Evolutionary conservation across 2,888 invertebrate species (phyloP).

Genomic region (Drosophila eohydei): DNA sequence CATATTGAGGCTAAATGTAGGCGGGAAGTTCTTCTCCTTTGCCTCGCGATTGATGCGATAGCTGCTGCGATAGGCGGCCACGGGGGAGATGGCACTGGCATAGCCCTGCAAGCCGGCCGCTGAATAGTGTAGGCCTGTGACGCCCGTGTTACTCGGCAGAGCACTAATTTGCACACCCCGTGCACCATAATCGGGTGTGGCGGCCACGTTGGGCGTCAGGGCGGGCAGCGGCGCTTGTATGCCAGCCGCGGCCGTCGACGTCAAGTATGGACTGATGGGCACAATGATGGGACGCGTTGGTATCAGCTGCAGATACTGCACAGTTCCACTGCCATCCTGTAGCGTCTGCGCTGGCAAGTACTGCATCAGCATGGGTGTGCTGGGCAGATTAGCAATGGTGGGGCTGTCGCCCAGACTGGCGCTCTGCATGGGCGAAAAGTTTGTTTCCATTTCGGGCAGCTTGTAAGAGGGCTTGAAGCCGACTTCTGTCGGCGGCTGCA

Average conservation of each 20-base stretch:
- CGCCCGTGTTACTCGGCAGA: slow-evolving; percentile 47
- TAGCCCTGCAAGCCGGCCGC: slow-evolving; percentile 71
- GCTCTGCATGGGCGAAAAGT: slow-evolving; percentile 82
- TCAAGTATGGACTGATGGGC: slow-evolving; percentile 82
- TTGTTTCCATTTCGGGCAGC: slow-evolving; percentile 82
- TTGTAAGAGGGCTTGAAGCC: slow-evolving; percentile 80
- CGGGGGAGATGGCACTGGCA: slow-evolving; percentile 51
- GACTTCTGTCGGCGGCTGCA: slow-evolving; percentile 27
- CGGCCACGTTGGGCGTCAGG: slow-evolving; percentile 26
- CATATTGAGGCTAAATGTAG: slow-evolving; percentile 78
- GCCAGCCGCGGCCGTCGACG: slow-evolving; percentile 15
- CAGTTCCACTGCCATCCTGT: slow-evolving; percentile 75
- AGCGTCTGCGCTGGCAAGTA: slow-evolving; percentile 81
- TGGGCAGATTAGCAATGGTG: slow-evolving; percentile 50
- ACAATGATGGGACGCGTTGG: slow-evolving; percentile 84
- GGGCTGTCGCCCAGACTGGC: slow-evolving; percentile 34
- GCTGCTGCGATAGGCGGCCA: slow-evolving; percentile 67
- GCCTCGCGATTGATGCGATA: slow-evolving; percentile 83
- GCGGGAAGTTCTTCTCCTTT: slow-evolving; percentile 71
- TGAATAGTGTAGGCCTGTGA: slow-evolving; percentile 59
- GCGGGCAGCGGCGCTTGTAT: slow-evolving; percentile 18
- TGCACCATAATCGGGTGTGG: slow-evolving; percentile 56
- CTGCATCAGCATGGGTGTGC: slow-evolving; percentile 84
- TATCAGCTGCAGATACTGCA: slow-evolving; percentile 84
- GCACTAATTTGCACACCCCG: slow-evolving; percentile 61